phyloP scores from a whole-genome alignment of 2,113 vertebrate genomes.

The Cebidichthys violaceus region DNA sequence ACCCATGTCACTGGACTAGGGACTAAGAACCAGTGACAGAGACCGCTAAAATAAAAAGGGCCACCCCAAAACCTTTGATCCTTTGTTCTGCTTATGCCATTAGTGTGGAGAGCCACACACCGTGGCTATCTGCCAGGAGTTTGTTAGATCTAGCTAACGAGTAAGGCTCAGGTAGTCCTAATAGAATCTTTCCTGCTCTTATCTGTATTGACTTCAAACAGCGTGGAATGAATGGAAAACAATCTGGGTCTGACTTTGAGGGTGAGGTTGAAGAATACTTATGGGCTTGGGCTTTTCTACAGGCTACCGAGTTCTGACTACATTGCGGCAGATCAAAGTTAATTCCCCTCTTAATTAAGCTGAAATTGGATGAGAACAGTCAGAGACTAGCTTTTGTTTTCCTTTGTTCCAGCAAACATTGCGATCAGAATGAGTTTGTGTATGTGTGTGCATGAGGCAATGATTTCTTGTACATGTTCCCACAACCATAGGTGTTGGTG shows the following conservation, averaged over 20 bases:
- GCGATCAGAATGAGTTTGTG: slow-evolving; percentile 14
- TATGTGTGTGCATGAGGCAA: slow-evolving; percentile 10
- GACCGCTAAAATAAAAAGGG: slow-evolving; percentile 50
- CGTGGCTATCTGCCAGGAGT: slow-evolving; percentile 47
- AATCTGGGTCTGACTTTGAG: slow-evolving; percentile 61
- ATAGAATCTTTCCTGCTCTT: slow-evolving; percentile 71
- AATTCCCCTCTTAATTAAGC: slow-evolving; percentile 81
- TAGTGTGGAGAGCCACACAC: slow-evolving; percentile 58
- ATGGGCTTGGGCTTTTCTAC: slow-evolving; percentile 61
- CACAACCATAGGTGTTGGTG: slow-evolving; percentile 20
- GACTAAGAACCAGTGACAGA: slow-evolving; percentile 31
- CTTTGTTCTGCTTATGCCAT: slow-evolving; percentile 70
- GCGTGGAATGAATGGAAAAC: slow-evolving; percentile 64
- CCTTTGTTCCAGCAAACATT: slow-evolving; percentile 71
- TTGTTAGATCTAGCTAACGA: slow-evolving; percentile 76
- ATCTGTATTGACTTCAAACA: slow-evolving; percentile 77
- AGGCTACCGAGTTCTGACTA: slow-evolving; percentile 43
- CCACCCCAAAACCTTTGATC: slow-evolving; percentile 72
- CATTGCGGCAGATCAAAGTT: slow-evolving; percentile 75
- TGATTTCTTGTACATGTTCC: slow-evolving; percentile 35
- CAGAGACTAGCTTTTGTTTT: slow-evolving; percentile 74
- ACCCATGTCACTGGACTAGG: slow-evolving; percentile 49
- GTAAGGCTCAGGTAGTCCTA: slow-evolving; percentile 72
- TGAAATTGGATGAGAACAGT: slow-evolving; percentile 73
- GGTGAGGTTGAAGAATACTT: slow-evolving; percentile 69